A percentile compares a stretch with the other conserved stretches of the same genome.
phyloP scores from a whole-genome alignment of 2,888 invertebrate species.

The Schizaphis graminum region DNA sequence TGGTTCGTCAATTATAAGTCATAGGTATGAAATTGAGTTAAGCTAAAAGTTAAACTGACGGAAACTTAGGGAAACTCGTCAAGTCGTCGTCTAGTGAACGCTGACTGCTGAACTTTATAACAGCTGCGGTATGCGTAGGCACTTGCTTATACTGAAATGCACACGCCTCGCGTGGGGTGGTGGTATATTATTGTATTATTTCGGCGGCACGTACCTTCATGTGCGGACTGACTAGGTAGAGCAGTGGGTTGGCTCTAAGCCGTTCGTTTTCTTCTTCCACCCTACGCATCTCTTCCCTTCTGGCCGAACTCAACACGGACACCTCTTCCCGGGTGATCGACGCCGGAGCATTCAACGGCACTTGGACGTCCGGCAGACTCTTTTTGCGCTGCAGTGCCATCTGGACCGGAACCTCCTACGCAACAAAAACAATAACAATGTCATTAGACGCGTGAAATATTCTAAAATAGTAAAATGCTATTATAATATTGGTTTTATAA shows the following conservation, averaged over 20 bases:
- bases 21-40: background rate
- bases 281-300: constrained; percentile 93
- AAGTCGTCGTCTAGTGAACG: no score
- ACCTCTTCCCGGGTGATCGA: constrained; percentile 96
- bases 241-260: constrained; percentile 92
- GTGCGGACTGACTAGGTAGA: constrained; percentile 96
- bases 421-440: background rate
- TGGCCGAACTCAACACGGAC: constrained; percentile 91
- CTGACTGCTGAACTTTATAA: no score
- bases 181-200: background rate
- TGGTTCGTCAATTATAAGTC: background rate
- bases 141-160: background rate
- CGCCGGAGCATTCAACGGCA: constrained; percentile 83
- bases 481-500: background rate
- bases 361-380: constrained; percentile 95
- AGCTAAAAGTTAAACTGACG: background rate
- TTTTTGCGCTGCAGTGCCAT: constrained; percentile 92
- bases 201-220: constrained; percentile 80
- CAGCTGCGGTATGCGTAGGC: no score
- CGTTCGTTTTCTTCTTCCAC: constrained; percentile 92
- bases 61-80: no score
- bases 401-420: constrained; percentile 83
- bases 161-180: background rate
- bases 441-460: background rate
- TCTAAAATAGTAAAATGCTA: background rate